Evolutionary conservation across 2,797 vertebrate genomes (phyloP).

Genomic region (Semotilus atromaculatus): DNA sequence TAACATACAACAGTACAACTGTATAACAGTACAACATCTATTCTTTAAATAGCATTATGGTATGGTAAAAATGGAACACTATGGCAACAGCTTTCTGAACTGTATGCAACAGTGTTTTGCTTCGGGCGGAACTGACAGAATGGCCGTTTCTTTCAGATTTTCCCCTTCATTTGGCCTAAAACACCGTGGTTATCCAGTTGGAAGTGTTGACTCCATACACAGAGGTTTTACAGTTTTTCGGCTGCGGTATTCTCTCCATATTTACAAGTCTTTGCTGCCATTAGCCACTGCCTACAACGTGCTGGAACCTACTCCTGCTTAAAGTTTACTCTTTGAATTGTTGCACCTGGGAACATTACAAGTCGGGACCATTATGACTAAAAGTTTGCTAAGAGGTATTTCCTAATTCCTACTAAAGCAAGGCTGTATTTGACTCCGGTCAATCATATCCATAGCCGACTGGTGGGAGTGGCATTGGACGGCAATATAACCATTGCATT

Average conservation of each 20-base stretch:
- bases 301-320: background rate
- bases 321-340: background rate
- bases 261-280: background rate
- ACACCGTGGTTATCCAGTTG: background rate
- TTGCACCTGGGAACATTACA: background rate
- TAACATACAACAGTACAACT: too few species aligned
- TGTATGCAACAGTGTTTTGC: background rate
- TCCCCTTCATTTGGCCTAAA: background rate
- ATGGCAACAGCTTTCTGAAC: background rate
- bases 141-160: background rate
- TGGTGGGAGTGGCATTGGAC: background rate
- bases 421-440: background rate
- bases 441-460: background rate
- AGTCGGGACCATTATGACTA: background rate
- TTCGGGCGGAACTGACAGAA: background rate
- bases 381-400: background rate
- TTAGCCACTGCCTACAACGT: background rate
- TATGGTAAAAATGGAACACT: background rate
- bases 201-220: background rate
- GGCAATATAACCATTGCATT: background rate
- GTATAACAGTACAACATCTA: background rate
- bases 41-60: background rate
- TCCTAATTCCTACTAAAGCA: background rate
- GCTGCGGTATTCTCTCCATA: fast-evolving
- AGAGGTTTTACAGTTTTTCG: background rate